Percentiles rank a stretch among this genome's conserved stretches.
Conservation (phyloP, 2,113 vertebrate genomes). For the Catharus bicknelli region DNA sequence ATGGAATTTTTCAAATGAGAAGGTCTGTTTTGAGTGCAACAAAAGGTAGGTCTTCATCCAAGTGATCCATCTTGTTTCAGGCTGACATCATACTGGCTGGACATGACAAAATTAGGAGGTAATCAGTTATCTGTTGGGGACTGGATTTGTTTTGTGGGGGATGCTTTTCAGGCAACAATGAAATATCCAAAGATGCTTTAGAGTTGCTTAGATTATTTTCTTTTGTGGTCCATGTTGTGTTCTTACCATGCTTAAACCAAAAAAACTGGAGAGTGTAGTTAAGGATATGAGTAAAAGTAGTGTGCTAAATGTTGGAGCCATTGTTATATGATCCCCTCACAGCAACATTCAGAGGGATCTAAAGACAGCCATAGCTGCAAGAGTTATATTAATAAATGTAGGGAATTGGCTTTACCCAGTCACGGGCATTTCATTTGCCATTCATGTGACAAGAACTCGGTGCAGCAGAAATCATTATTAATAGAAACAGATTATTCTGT, state of each 20-base stretch:
- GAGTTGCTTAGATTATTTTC: background rate
- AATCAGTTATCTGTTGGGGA: background rate
- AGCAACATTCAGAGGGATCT: background rate
- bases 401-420: background rate
- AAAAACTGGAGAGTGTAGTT: background rate
- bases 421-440: background rate
- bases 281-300: background rate
- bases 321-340: background rate
- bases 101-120: background rate
- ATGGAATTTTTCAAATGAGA: background rate
- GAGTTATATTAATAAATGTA: background rate
- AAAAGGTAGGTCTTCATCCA: background rate
- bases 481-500: background rate
- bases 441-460: background rate
- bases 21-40: background rate
- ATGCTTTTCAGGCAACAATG: fast-evolving
- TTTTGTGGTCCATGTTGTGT: background rate
- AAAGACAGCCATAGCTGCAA: background rate
- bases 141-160: background rate
- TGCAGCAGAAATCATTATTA: background rate
- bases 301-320: background rate
- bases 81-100: background rate
- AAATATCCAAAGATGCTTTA: background rate
- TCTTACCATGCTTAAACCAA: background rate
- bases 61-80: background rate